Evolutionary conservation across 2,797 vertebrate species (phyloP).

Genomic region (Crax fasciolata): DNA sequence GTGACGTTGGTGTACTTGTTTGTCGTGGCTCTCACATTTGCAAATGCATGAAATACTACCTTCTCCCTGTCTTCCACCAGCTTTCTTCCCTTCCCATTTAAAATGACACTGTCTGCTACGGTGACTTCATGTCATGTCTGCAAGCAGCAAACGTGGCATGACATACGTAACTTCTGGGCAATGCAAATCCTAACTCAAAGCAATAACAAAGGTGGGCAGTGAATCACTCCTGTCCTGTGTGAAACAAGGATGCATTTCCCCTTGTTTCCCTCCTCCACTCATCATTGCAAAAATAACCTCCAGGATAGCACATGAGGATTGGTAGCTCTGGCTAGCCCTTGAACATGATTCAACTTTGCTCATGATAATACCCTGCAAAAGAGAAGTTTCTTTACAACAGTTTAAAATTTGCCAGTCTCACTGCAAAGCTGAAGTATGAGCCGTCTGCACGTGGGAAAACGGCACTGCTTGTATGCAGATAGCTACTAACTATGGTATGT

Average conservation of each 20-base stretch:
- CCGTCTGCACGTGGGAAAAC: not conserved
- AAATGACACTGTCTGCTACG: not conserved
- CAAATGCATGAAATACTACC: not conserved
- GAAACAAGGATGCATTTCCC: not conserved
- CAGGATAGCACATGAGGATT: rapidly evolving
- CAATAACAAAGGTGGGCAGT: not conserved
- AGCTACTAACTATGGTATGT: not conserved
- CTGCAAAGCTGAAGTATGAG: not conserved
- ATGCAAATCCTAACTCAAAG: not conserved
- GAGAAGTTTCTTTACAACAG: not conserved
- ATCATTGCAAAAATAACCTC: not conserved
- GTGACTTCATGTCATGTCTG: not conserved
- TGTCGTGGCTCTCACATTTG: not conserved
- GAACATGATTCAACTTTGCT: not conserved
- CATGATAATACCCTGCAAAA: not conserved
- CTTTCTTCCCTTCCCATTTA: not conserved
- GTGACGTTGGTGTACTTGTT: not conserved
- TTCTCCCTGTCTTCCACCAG: not conserved
- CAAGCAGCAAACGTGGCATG: not conserved
- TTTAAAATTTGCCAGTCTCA: not conserved
- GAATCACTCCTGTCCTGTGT: not conserved
- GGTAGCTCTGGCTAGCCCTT: not conserved
- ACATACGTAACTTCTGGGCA: not conserved
- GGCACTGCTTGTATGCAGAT: not conserved
- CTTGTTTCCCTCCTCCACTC: constrained; percentile 25